These are phyloP conservation scores for Macrophya annulata DNA, from an alignment of 2,888 invertebrate genomes.

Conservation along the genomic window DNA sequence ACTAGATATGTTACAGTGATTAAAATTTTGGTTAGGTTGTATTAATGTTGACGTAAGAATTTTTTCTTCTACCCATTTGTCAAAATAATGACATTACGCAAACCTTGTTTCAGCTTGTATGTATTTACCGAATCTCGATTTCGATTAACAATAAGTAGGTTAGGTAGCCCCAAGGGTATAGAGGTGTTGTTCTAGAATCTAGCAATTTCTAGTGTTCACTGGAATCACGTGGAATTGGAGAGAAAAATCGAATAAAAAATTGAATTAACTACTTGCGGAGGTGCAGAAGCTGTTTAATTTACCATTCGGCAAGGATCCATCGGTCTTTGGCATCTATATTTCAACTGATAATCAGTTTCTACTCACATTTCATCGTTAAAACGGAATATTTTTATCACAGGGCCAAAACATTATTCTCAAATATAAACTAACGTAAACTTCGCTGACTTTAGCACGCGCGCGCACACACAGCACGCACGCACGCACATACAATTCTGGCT, in stretches of 20 bases:
- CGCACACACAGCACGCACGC: neutral
- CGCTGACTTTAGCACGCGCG: neutral
- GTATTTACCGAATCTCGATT: slow-evolving; percentile 13
- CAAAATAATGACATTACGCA: slow-evolving; percentile 10
- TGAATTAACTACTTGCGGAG: neutral
- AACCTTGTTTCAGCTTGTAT: neutral
- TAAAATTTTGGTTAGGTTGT: neutral
- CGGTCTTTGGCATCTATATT: slow-evolving; percentile 49
- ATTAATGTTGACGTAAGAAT: neutral
- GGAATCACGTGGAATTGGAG: slow-evolving; percentile 33
- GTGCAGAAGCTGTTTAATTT: slow-evolving; percentile 60
- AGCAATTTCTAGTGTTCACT: slow-evolving; percentile 55
- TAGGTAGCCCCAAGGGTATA: neutral
- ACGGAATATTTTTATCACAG: neutral
- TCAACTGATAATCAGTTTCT: slow-evolving; percentile 50
- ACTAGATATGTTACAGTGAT: neutral
- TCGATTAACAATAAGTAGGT: slow-evolving; percentile 24
- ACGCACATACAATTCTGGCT: neutral
- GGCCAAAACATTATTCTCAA: neutral
- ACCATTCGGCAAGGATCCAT: slow-evolving; percentile 60
- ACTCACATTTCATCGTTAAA: slow-evolving; percentile 63
- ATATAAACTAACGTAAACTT: neutral
- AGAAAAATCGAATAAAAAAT: neutral
- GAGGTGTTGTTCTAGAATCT: slow-evolving; percentile 48
- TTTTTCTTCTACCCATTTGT: neutral